Evolutionary conservation across 1,140 invertebrate species (phyloP).

Genomic region (Popillia japonica): DNA sequence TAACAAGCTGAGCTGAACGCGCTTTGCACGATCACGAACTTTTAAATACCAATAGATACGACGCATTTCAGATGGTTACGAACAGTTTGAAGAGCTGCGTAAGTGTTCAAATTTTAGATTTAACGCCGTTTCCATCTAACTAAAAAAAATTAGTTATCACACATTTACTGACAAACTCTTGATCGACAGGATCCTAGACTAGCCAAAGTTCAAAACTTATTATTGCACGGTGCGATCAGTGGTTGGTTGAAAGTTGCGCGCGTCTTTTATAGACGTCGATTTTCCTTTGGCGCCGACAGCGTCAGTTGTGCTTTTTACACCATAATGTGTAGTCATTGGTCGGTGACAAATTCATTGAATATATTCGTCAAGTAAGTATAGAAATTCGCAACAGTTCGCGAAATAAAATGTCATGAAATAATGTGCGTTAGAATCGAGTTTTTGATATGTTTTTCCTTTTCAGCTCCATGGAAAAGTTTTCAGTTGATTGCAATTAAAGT

Average conservation of each 20-base stretch:
- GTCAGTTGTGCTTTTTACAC: slow-evolving; percentile 28
- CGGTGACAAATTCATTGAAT: slow-evolving; percentile 12
- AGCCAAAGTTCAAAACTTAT: slow-evolving; percentile 10
- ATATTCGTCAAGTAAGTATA: slow-evolving; percentile 24
- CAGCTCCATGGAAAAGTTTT: background rate
- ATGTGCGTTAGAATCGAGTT: background rate
- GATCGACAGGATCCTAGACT: background rate
- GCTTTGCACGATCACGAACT: too few species aligned
- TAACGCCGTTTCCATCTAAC: too few species aligned
- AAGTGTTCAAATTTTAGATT: too few species aligned
- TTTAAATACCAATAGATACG: too few species aligned
- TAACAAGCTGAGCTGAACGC: too few species aligned
- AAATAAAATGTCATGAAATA: background rate
- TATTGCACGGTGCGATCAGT: background rate
- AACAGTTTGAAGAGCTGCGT: too few species aligned
- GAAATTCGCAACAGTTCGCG: background rate
- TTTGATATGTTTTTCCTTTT: background rate
- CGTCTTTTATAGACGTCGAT: slow-evolving; percentile 31
- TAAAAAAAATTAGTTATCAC: too few species aligned
- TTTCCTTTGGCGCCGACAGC: slow-evolving; percentile 19
- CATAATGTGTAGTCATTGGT: slow-evolving; percentile 8
- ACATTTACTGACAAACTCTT: too few species aligned
- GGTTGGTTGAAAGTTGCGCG: slow-evolving; percentile 32
- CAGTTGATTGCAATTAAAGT: background rate
- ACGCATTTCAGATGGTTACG: too few species aligned